Evolutionary conservation across 2,113 vertebrate species (phyloP), one percentile per base, ranked within the genome.

Genomic region (Archilochus colubris): DNA sequence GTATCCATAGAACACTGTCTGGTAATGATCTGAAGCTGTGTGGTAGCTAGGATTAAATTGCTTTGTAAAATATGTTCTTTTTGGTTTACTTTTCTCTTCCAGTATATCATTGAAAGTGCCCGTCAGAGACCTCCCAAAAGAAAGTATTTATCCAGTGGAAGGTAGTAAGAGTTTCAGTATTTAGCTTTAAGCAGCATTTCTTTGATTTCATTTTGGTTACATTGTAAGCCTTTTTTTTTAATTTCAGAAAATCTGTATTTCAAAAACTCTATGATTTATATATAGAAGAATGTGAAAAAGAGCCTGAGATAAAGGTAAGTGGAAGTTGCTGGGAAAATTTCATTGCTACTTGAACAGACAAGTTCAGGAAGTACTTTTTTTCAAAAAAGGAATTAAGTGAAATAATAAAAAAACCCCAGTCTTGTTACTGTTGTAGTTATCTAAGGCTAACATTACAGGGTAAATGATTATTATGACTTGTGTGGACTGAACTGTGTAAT

Each of bases 101-200:
- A 99, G 99, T 99, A 99, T 97, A 98, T 99, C 87, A 99, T 99
- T 91, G 99, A 99, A 98, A 99, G 99, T 98, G 99, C 99, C 96
- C 98, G 98, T 91, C 99, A 99, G 93, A 98, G 98, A 96, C 99
- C 99, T 93, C 98, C 98, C 88, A 99, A 99, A 98, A 98, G 98
- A 96, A 99, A 99, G 97, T 97, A 98, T 87, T 98, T 99, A 78
- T 99, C 99, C 38, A 97, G 98, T 88, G 99, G 98, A 96, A 99
- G 98, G 98, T 98, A 96, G 83, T 76, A 89, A 94, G 27, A 51
- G 22, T 76, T 95, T 93, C 24, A 28, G 3, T 62, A 61, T 82
- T 77, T 86, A 9, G 12, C 22, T 78, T 87, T 91, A 76, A 84
- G 27, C 91, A 63, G 6, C 2, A 36, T 84, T 90, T 93, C 6